Percentiles rank a stretch among this genome's conserved stretches.
Conservation (phyloP, 1,140 invertebrate species). For the Diachasma alloeum region DNA sequence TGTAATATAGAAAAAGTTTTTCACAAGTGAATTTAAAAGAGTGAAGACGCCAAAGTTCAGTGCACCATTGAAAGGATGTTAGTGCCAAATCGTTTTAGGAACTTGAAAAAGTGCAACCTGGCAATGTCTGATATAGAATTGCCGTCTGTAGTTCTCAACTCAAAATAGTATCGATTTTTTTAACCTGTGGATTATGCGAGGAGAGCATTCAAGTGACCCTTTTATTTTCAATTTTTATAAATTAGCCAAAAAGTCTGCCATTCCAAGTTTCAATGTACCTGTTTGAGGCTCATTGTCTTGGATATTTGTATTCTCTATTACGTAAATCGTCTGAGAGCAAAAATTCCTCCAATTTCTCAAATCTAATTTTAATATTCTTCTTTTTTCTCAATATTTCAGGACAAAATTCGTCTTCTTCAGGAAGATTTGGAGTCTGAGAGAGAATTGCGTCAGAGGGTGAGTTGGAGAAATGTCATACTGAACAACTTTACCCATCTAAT, state of each 20-base stretch:
- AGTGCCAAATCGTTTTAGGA: conserved; percentile 50
- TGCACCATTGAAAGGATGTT: conserved; percentile 56
- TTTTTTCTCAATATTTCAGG: conserved; percentile 73
- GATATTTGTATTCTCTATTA: conserved; percentile 22
- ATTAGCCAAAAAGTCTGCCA: no score
- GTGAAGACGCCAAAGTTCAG: conserved; percentile 57
- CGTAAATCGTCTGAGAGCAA: background rate
- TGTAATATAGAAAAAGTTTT: background rate
- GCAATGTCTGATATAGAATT: conserved; percentile 42
- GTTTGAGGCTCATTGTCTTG: background rate
- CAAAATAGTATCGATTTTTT: conserved; percentile 31
- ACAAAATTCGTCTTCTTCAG: conserved; percentile 96
- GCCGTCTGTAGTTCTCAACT: conserved; percentile 37
- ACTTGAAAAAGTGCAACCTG: conserved; percentile 44
- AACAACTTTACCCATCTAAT: no score
- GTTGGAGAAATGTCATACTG: conserved; percentile 49
- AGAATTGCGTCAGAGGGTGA: conserved; percentile 96
- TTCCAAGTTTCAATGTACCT: no score
- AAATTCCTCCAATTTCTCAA: background rate
- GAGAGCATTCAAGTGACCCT: background rate
- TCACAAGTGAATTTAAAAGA: conserved; percentile 1
- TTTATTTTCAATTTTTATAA: background rate
- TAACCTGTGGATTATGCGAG: background rate
- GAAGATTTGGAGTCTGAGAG: conserved; percentile 97
- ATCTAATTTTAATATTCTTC: background rate